Conservation (phyloP, 2,888 invertebrate species). For the Ptychoptera contaminata region DNA sequence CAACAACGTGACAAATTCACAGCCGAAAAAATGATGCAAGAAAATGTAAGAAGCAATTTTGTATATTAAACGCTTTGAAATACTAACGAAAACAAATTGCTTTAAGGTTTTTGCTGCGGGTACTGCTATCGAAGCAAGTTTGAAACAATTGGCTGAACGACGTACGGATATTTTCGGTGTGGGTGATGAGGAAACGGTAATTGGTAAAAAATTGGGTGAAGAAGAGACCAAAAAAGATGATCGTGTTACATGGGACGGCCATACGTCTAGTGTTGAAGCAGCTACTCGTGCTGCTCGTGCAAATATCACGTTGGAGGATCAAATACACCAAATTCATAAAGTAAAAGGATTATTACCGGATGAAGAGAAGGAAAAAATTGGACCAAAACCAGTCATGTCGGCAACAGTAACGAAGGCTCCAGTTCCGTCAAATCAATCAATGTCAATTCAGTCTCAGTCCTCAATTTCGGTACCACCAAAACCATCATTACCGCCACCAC, state of each 20-base stretch:
- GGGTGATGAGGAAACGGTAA: slow-evolving; percentile 96
- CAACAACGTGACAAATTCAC: slow-evolving; percentile 90
- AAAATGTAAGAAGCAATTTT: slow-evolving; percentile 32
- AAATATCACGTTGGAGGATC: slow-evolving; percentile 90
- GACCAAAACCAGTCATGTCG: slow-evolving; percentile 60
- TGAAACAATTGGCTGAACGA: slow-evolving; percentile 91
- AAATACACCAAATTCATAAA: slow-evolving; percentile 94
- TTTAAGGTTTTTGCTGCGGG: slow-evolving; percentile 32
- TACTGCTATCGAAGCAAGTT: slow-evolving; percentile 87
- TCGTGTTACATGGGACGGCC: slow-evolving; percentile 95
- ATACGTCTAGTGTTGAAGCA: slow-evolving; percentile 91
- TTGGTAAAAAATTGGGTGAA: slow-evolving; percentile 95
- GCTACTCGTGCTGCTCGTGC: slow-evolving; percentile 87
- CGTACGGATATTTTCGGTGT: slow-evolving; percentile 99
- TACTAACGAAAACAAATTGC: slow-evolving; percentile 2
- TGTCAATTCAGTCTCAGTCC: slow-evolving; percentile 8
- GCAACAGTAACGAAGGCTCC: slow-evolving; percentile 27
- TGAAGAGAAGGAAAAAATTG: slow-evolving; percentile 94
- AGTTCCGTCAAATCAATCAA: background rate
- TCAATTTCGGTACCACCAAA: slow-evolving; percentile 10
- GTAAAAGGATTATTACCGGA: slow-evolving; percentile 87
- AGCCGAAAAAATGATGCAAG: slow-evolving; percentile 85
- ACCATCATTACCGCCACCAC: slow-evolving; percentile 10
- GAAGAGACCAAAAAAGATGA: slow-evolving; percentile 75
- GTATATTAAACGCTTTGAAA: slow-evolving; percentile 31